Base-by-base conservation (phyloP, 1,140 invertebrate species). In the Papilio xuthus region DNA sequence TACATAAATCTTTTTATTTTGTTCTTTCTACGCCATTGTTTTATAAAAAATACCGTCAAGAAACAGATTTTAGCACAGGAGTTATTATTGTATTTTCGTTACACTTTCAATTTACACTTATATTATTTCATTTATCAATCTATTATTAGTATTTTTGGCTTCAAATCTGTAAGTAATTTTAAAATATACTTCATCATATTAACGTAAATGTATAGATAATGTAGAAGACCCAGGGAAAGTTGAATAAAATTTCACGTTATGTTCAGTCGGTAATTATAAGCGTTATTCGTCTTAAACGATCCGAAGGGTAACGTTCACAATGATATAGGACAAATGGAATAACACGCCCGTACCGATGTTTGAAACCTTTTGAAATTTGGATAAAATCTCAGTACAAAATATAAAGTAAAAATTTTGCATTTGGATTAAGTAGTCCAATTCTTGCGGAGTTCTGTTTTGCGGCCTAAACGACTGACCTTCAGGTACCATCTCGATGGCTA, bases 281-380 rank as follows among this genome's bases (percentile, higher is more conserved):
- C 82, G 85, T 84, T 89, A 89, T 87, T 87, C 80, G 79, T 84
- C 80, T 85, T 86, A 86, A 88, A 86, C 85, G 85, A 81, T 86
- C 78, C 78, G 80, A 63, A 81, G 85, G 87, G 84, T 84, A 77
- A 67, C 60, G 28, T 53, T 74, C 42, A 80, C 81, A 78, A 26
- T 8, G 79, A 82, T 82, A 18, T 86, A 87, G 18, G 70, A 13
- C 10, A 28, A 69, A 84, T 84, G 50, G 82, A 86, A 83, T 53
- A 26, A 26, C 56, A 23, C 26, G 70, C 7, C 42, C 44, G 37
- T 10, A 63, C 26, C 23, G 79, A 28, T 37, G 70, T 12, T 72
- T 26, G 10, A 8, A 56, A 18, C 28, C 15, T 47, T 78, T 44
- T 63, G 77, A 77, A 47, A 80, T 83, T 82, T 26, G 26, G 10